phyloP scores from a whole-genome alignment of 2,797 vertebrate genomes.

The Anniella stebbinsi region DNA sequence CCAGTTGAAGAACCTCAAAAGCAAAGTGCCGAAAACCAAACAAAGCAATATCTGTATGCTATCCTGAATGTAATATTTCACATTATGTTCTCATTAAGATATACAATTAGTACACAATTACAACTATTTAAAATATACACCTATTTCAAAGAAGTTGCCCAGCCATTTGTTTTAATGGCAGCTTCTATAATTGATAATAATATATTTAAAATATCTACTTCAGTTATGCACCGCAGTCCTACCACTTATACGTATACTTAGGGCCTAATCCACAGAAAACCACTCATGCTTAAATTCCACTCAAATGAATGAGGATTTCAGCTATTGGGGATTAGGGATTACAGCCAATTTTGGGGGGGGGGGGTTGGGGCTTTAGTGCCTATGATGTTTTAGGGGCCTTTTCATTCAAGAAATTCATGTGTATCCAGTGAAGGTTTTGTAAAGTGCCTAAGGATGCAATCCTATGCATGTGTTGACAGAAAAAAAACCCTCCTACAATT shows the following conservation, averaged over 20 bases:
- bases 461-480: too few species aligned
- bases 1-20: conserved; percentile 21
- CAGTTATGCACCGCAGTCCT: neutral
- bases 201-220: neutral
- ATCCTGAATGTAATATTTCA: neutral
- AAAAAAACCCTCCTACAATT: too few species aligned
- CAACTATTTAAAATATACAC: neutral
- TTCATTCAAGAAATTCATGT: conserved; percentile 39
- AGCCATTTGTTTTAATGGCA: neutral
- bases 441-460: neutral
- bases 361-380: neutral
- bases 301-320: neutral
- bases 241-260: neutral
- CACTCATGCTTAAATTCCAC: neutral
- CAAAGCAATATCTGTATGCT: neutral
- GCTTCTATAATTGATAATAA: neutral
- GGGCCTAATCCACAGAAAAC: neutral
- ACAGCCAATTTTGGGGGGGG: neutral
- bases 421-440: conserved; percentile 42
- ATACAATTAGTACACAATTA: neutral
- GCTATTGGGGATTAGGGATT: neutral
- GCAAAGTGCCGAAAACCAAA: neutral
- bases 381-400: neutral
- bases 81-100: neutral
- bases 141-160: neutral